Conservation (phyloP, 2,113 vertebrate genomes). For the Xiphias gladius region DNA sequence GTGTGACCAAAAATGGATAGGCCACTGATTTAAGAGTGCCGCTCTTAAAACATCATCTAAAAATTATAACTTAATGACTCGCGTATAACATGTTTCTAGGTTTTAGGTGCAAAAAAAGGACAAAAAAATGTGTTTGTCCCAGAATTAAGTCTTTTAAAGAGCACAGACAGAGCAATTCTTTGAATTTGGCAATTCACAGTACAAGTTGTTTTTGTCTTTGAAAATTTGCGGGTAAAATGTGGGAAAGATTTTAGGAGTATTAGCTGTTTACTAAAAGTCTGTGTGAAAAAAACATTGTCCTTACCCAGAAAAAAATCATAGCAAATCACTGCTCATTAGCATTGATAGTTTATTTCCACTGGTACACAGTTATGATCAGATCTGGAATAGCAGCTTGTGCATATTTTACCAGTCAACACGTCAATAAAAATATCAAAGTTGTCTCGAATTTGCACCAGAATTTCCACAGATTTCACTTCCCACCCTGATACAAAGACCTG, state of each 20-base stretch:
- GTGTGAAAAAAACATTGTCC: background rate
- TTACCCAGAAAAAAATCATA: background rate
- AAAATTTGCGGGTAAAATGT: background rate
- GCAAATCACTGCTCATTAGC: background rate
- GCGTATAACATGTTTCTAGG: slow-evolving; percentile 42
- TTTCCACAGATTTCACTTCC: background rate
- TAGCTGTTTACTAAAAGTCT: too few relatives aligned
- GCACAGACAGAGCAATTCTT: background rate
- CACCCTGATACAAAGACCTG: background rate
- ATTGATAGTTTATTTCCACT: background rate
- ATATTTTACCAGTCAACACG: background rate
- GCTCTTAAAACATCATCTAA: slow-evolving; percentile 13
- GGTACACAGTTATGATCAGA: background rate
- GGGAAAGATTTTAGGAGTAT: background rate
- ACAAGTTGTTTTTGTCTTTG: background rate
- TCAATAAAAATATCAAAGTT: background rate
- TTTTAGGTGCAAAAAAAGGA: slow-evolving; percentile 24
- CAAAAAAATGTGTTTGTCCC: background rate
- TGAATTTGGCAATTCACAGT: background rate
- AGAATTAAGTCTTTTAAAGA: slow-evolving; percentile 4
- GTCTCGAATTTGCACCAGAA: background rate
- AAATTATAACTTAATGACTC: slow-evolving; percentile 18
- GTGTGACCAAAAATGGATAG: slow-evolving; percentile 22
- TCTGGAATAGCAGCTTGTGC: background rate
- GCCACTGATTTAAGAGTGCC: slow-evolving; percentile 12